Percentiles rank a stretch among this genome's conserved stretches.
phyloP scores from a whole-genome alignment of 2,113 vertebrate species.

The Tretioscincus oriximinensis region DNA sequence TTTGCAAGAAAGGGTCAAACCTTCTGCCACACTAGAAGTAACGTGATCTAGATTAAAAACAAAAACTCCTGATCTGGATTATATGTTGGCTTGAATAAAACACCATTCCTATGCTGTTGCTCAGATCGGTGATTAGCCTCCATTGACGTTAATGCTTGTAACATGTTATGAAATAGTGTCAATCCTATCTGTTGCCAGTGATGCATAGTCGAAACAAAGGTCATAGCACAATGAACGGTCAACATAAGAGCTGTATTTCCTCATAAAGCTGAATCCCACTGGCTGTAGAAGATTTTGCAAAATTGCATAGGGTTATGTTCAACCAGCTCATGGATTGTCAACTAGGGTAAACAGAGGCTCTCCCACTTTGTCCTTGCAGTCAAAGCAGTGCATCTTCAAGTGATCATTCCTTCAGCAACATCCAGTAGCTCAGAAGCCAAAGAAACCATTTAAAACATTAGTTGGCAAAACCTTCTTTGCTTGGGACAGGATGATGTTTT shows the following conservation, averaged over 20 bases:
- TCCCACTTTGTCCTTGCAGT: no score
- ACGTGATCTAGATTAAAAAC: background rate
- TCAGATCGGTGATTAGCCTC: background rate
- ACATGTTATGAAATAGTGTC: background rate
- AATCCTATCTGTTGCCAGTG: background rate
- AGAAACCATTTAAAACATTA: background rate
- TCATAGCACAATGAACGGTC: no score
- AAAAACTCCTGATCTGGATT: background rate
- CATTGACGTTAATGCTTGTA: background rate
- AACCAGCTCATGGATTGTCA: no score
- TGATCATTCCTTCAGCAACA: background rate
- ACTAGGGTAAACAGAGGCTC: no score
- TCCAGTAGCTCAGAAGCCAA: background rate
- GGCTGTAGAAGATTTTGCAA: no score
- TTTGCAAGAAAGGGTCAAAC: no score
- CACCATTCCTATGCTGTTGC: background rate
- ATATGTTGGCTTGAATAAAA: background rate
- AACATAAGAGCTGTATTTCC: no score
- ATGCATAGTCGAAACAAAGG: background rate
- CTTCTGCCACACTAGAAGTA: no score
- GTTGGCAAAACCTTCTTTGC: background rate
- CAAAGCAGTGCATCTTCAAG: no score
- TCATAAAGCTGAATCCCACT: no score
- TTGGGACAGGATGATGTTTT: background rate
- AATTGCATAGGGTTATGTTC: no score